phyloP scores from a whole-genome alignment of 1,140 invertebrate genomes.

The Drosophila simulans region DNA sequence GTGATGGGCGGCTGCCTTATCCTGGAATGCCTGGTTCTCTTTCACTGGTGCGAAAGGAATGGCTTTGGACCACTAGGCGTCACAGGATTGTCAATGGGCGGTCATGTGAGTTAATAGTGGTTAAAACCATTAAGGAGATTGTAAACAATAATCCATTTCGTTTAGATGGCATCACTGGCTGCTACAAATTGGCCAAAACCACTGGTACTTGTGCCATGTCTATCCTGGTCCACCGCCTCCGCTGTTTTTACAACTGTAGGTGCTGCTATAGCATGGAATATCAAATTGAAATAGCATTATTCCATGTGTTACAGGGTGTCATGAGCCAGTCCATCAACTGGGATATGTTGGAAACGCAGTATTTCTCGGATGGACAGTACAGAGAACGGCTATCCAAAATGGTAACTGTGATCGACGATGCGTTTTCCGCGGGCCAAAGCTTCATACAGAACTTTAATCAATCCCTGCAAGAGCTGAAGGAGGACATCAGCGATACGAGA shows the following conservation, averaged over 20 bases:
- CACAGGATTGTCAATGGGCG: constrained; percentile 99
- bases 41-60: constrained; percentile 96
- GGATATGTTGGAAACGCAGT: constrained; percentile 95
- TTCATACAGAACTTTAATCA: constrained; percentile 91
- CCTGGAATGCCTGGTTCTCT: constrained; percentile 95
- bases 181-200: constrained; percentile 98
- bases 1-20: constrained; percentile 99
- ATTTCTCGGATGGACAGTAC: constrained; percentile 92
- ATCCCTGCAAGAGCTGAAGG: constrained; percentile 85
- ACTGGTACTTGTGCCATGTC: constrained; percentile 95
- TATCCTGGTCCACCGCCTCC: constrained; percentile 98
- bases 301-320: constrained; percentile 89
- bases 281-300: background rate
- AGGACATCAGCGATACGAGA: constrained; percentile 80
- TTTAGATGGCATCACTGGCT: constrained; percentile 98
- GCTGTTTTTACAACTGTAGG: constrained; percentile 96
- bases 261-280: background rate
- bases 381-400: constrained; percentile 93
- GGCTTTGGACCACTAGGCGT: constrained; percentile 96
- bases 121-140: background rate
- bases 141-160: background rate
- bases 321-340: constrained; percentile 98
- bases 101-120: constrained; percentile 91
- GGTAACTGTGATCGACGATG: constrained; percentile 89
- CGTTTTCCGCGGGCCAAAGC: constrained; percentile 91